A percentile compares a stretch with the other conserved stretches of the same genome.
Conservation (phyloP, 2,888 invertebrate genomes). For the Psylliodes chrysocephalus region DNA sequence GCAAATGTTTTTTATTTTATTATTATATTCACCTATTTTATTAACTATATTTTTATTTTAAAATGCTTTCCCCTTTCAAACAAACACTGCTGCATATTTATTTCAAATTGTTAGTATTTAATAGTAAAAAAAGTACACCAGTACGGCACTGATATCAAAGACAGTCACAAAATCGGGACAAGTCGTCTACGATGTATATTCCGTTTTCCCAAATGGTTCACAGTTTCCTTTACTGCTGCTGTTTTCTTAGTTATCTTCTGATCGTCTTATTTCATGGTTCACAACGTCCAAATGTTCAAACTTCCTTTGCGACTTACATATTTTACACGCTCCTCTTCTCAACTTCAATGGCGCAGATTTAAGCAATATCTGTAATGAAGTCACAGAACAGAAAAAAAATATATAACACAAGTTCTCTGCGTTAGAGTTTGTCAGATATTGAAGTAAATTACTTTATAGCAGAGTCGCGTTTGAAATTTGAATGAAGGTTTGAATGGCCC, state of each 20-base stretch:
- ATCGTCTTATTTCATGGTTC: slow-evolving; percentile 63
- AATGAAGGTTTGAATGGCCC: too few species aligned
- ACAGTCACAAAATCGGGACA: slow-evolving; percentile 40
- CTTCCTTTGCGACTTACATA: slow-evolving; percentile 23
- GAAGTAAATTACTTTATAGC: background rate
- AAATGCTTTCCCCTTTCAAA: too few species aligned
- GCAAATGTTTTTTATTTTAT: too few species aligned
- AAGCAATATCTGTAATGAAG: background rate
- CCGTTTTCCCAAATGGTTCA: slow-evolving; percentile 47
- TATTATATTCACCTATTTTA: too few species aligned
- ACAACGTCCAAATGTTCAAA: slow-evolving; percentile 58
- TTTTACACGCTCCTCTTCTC: slow-evolving; percentile 15
- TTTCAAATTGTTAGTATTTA: too few species aligned
- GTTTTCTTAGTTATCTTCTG: slow-evolving; percentile 57
- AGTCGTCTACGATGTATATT: slow-evolving; percentile 41
- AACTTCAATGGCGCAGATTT: slow-evolving; percentile 1
- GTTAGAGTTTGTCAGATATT: background rate
- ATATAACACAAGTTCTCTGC: background rate
- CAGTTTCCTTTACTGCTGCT: slow-evolving; percentile 44
- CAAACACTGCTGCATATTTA: too few species aligned
- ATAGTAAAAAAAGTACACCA: too few species aligned
- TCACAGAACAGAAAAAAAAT: background rate
- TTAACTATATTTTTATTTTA: too few species aligned
- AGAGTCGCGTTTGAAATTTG: too few species aligned
- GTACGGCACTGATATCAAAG: slow-evolving; percentile 27